Conservation (phyloP, 2,113 vertebrate species). For the Hemibates koningsi region DNA sequence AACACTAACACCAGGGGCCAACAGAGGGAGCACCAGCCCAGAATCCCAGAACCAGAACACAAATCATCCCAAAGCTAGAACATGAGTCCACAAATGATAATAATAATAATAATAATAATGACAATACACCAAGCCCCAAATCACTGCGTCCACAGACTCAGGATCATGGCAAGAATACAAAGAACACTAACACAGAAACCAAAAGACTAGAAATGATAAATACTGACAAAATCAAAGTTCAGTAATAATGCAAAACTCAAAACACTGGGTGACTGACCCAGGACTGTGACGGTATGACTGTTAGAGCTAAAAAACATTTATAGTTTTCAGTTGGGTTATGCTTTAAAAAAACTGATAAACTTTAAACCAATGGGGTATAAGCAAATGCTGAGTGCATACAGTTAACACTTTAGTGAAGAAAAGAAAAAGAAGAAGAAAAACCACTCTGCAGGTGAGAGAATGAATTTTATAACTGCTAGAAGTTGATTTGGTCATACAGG, state of each 20-base stretch:
- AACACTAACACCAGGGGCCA: not conserved
- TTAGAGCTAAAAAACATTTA: not conserved
- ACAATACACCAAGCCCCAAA: not conserved
- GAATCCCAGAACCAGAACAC: not conserved
- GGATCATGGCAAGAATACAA: not conserved
- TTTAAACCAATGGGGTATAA: not conserved
- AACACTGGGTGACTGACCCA: not conserved
- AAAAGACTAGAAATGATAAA: not conserved
- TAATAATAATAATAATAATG: not conserved
- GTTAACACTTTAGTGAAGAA: not conserved
- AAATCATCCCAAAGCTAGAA: not conserved
- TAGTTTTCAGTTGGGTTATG: not conserved
- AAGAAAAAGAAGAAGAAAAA: not conserved
- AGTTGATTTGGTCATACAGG: not conserved
- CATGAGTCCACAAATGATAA: not conserved
- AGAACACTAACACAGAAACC: not conserved
- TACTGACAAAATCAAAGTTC: not conserved
- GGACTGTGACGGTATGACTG: accelerated
- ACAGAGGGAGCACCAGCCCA: not conserved
- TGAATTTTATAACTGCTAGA: not conserved
- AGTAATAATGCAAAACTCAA: not conserved
- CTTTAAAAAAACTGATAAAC: accelerated
- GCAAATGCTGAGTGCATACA: accelerated
- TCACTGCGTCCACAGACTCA: not conserved
- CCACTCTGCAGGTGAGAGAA: not conserved